A percentile compares a stretch with the other conserved stretches of the same genome.
phyloP scores from a whole-genome alignment of 2,888 invertebrate species.

The Calephelis perditalis region DNA sequence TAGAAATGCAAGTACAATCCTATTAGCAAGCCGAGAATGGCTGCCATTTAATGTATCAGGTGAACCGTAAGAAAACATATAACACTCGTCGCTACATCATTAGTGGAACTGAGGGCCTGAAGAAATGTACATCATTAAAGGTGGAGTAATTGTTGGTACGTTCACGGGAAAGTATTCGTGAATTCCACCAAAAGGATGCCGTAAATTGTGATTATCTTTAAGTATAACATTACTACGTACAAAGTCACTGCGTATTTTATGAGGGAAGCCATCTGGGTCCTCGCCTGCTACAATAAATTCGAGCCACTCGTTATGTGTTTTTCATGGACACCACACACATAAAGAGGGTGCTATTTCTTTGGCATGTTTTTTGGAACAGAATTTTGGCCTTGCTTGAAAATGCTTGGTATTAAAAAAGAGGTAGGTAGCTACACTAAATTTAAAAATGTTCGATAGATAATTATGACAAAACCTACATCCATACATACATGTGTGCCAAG shows the following conservation, averaged over 20 bases:
- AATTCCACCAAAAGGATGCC: constrained; percentile 55
- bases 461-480: no score
- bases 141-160: constrained; percentile 59
- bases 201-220: constrained; percentile 77
- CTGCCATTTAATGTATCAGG: constrained; percentile 13
- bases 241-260: constrained; percentile 74
- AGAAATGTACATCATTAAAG: constrained; percentile 54
- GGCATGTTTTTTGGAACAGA: constrained; percentile 25
- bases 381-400: background rate
- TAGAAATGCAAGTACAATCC: constrained; percentile 4
- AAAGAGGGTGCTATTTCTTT: constrained; percentile 61
- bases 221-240: constrained; percentile 65
- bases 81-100: constrained; percentile 14
- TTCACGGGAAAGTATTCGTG: constrained; percentile 56
- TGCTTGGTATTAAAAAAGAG: background rate
- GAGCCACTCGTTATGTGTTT: constrained; percentile 69
- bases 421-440: no score
- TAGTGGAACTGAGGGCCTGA: constrained; percentile 12
- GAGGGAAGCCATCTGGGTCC: constrained; percentile 74
- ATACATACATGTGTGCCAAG: no score
- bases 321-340: constrained; percentile 66
- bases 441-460: no score
- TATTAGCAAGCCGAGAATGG: constrained; percentile 1
- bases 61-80: constrained; percentile 15
- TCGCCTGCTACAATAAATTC: constrained; percentile 71